Evolutionary conservation across 2,113 vertebrate genomes (phyloP).

Genomic region (Upupa epops): DNA sequence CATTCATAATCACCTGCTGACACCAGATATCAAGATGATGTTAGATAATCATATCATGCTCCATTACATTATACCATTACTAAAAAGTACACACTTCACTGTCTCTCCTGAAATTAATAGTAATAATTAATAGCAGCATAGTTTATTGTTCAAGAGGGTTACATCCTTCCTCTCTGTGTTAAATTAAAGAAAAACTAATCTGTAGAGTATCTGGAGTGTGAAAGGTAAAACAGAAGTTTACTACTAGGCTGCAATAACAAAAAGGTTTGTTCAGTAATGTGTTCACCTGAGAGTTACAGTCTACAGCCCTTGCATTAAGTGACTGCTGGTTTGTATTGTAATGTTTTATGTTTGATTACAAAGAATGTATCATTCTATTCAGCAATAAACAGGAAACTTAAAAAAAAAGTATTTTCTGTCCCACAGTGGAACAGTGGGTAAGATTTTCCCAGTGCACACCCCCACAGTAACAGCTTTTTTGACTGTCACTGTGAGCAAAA

Average conservation of each 20-base stretch:
- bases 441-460: not conserved
- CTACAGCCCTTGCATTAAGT: not conserved
- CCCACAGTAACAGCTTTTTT: not conserved
- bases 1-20: too few relatives aligned
- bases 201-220: not conserved
- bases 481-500: not conserved
- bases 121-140: constrained; percentile 12
- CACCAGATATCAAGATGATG: too few relatives aligned
- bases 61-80: too few relatives aligned
- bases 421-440: not conserved
- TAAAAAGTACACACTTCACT: too few relatives aligned
- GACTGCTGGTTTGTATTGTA: not conserved
- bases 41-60: too few relatives aligned
- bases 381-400: not conserved
- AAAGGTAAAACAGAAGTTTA: not conserved
- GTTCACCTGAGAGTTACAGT: not conserved
- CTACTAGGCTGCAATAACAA: not conserved
- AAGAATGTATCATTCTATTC: not conserved
- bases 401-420: not conserved
- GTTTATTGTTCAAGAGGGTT: not conserved
- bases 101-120: too few relatives aligned
- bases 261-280: not conserved
- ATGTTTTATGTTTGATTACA: not conserved
- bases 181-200: not conserved
- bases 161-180: not conserved